Percentiles rank a stretch among this genome's conserved stretches.
phyloP scores from a whole-genome alignment of 2,888 invertebrate genomes.

The Rapana venosa region DNA sequence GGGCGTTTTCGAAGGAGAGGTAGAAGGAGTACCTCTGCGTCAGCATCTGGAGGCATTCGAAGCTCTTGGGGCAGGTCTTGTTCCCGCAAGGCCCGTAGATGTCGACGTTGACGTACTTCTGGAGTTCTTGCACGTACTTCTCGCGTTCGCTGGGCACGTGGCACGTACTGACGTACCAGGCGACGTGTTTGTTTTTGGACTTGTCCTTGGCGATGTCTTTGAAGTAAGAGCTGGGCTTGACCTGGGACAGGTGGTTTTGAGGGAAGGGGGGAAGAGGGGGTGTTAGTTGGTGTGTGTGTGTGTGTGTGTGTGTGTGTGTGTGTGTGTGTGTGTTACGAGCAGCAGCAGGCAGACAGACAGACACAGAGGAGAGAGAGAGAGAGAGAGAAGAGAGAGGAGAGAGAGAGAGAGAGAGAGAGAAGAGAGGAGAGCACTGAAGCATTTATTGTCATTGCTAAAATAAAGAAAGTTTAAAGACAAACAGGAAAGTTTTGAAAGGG shows the following conservation, averaged over 20 bases:
- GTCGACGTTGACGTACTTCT: slow-evolving; percentile 49
- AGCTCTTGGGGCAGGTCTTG: slow-evolving; percentile 31
- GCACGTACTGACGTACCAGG: slow-evolving; percentile 45
- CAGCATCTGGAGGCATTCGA: slow-evolving; percentile 45
- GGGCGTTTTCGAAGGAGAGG: slow-evolving; percentile 53
- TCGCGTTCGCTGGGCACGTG: slow-evolving; percentile 38
- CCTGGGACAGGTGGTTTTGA: neutral
- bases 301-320: neutral
- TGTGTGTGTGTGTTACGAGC: neutral
- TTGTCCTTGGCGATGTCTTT: slow-evolving; percentile 36
- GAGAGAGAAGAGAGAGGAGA: neutral
- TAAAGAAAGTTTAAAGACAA: neutral
- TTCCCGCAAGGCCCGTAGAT: slow-evolving; percentile 50
- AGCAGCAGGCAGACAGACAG: too few relatives aligned
- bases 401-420: neutral
- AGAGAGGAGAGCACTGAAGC: too few relatives aligned
- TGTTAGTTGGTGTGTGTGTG: neutral
- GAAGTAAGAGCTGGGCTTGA: slow-evolving; percentile 33
- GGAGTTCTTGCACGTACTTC: slow-evolving; percentile 40
- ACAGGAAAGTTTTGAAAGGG: too few relatives aligned
- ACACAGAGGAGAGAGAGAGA: too few relatives aligned
- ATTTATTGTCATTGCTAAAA: neutral
- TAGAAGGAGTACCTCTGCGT: slow-evolving; percentile 51
- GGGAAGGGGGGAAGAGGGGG: too few relatives aligned
- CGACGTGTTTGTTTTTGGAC: slow-evolving; percentile 34